Conservation (phyloP, 2,888 invertebrate species). For the Stenchaetothrips biformis region DNA sequence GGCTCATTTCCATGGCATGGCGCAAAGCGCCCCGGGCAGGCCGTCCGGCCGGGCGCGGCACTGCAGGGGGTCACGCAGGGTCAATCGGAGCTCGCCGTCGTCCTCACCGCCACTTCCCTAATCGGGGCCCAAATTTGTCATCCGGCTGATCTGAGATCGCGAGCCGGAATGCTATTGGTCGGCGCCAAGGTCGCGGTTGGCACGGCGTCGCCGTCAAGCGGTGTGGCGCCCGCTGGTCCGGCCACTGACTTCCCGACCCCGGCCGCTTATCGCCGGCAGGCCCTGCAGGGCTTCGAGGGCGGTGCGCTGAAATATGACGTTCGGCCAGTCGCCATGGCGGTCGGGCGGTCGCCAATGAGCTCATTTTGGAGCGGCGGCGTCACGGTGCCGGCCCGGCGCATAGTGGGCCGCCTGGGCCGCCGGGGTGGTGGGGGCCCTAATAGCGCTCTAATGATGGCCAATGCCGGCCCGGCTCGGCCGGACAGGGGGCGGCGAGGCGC, state of each 20-base stretch:
- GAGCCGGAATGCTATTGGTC: too few relatives aligned
- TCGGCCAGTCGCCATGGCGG: neutral
- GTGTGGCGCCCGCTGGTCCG: conserved; percentile 9
- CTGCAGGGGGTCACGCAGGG: neutral
- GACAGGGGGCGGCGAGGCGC: neutral
- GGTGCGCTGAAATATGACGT: conserved; percentile 12
- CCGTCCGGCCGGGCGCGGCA: neutral
- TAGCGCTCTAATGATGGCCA: conserved; percentile 22
- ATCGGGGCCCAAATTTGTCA: too few relatives aligned
- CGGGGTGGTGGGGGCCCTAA: neutral
- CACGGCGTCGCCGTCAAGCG: neutral
- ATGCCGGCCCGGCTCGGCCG: neutral
- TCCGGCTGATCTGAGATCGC: too few relatives aligned
- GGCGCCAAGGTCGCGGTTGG: too few relatives aligned
- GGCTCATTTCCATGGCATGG: conserved; percentile 9
- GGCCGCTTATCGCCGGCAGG: neutral
- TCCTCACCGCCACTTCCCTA: too few relatives aligned
- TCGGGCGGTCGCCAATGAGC: neutral
- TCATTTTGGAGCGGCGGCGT: conserved; percentile 1
- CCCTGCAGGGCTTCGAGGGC: neutral
- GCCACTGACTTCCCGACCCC: conserved; percentile 8
- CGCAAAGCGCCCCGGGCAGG: neutral
- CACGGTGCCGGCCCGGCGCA: neutral
- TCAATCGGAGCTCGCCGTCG: neutral
- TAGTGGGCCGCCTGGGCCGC: neutral